phyloP scores from a whole-genome alignment of 53 echinoderm and acorn worm genomes.

The Actinopyga echinites region DNA sequence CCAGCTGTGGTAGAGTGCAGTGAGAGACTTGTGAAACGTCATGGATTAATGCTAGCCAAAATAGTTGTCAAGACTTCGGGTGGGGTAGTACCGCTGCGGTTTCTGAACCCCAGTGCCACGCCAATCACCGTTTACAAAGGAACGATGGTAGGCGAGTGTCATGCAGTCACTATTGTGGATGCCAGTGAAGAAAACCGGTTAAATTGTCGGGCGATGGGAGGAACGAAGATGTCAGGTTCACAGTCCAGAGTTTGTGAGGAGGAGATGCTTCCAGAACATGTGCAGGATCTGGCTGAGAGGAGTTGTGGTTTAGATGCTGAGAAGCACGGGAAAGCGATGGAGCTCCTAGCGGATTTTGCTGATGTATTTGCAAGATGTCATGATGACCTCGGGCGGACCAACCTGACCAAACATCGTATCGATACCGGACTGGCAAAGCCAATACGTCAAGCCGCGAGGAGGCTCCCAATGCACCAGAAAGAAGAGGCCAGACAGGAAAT shows the following conservation, averaged over 20 bases:
- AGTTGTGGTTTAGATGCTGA: background rate
- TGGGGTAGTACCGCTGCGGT: conserved; percentile 20
- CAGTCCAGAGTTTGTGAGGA: background rate
- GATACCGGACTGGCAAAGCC: conserved; percentile 49
- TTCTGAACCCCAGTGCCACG: conserved; percentile 33
- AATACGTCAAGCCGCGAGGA: conserved; percentile 32
- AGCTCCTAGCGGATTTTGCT: conserved; percentile 12
- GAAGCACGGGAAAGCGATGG: background rate
- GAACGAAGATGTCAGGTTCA: background rate
- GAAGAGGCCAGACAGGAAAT: conserved; percentile 22
- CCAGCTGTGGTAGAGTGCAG: background rate
- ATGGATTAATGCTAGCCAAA: conserved; percentile 7
- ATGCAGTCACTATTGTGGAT: conserved; percentile 29
- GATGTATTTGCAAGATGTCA: conserved; percentile 35
- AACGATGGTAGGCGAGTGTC: conserved; percentile 26
- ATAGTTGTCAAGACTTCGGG: conserved; percentile 6
- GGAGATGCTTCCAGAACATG: conserved; percentile 41
- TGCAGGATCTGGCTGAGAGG: conserved; percentile 40
- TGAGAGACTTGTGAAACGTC: background rate
- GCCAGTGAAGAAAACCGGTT: background rate
- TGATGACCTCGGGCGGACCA: conserved; percentile 46
- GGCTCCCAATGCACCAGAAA: conserved; percentile 44
- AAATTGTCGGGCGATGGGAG: background rate
- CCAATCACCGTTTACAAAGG: conserved; percentile 21
- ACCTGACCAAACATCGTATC: conserved; percentile 47